These are phyloP conservation scores for Gobiocypris rarus DNA, from an alignment of 2,113 vertebrate genomes.

Conservation along the genomic window DNA sequence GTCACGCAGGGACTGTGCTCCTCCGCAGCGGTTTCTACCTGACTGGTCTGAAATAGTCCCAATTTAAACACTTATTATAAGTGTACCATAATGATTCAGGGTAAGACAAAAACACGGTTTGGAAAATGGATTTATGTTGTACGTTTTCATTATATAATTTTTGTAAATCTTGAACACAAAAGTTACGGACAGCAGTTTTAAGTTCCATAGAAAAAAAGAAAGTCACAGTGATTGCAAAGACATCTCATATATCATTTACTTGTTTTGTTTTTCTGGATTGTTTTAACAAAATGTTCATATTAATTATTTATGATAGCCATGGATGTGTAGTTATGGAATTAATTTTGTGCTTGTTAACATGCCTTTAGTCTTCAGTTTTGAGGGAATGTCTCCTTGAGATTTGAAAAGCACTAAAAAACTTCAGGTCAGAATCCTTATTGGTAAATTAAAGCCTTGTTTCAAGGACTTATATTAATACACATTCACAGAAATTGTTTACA, in stretches of 20 bases:
- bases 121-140: no score
- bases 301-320: neutral
- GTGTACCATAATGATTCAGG: no score
- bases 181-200: no score
- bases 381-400: slow-evolving; percentile 26
- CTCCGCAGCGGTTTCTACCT: no score
- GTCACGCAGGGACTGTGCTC: no score
- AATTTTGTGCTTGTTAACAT: neutral
- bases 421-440: neutral
- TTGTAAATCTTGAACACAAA: no score
- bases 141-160: no score
- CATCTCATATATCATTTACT: neutral
- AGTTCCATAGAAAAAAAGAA: neutral
- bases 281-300: neutral
- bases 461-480: slow-evolving; percentile 13
- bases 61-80: no score
- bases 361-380: neutral
- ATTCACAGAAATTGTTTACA: neutral
- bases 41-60: no score
- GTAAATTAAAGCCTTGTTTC: neutral
- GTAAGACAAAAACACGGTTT: no score
- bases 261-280: neutral
- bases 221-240: neutral
- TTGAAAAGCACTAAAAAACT: slow-evolving; percentile 23
- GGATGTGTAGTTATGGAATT: neutral